These are phyloP conservation scores for Ctenopoma kingsleyae DNA, from an alignment of 2,797 vertebrate genomes.

Conservation along the genomic window DNA sequence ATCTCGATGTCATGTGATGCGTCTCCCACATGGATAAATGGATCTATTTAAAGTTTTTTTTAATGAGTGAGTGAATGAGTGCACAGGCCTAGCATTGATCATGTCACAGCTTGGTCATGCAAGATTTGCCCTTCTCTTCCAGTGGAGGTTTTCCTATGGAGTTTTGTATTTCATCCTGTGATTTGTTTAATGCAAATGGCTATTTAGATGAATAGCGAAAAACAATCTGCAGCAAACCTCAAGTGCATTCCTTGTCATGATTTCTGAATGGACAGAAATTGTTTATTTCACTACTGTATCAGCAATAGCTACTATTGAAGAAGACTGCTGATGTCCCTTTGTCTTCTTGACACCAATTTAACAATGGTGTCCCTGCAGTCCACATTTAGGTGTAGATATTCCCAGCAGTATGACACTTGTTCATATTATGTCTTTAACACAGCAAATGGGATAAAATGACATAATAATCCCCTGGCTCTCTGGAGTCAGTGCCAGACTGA, in stretches of 20 bases:
- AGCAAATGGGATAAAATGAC: slow-evolving; percentile 50
- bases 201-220: slow-evolving; percentile 1
- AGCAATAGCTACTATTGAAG: neutral
- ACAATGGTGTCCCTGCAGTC: neutral
- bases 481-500: slow-evolving; percentile 8
- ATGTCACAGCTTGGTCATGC: slow-evolving; percentile 11
- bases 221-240: neutral
- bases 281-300: neutral
- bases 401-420: slow-evolving; percentile 31
- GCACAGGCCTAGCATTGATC: neutral
- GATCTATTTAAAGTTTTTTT: slow-evolving; percentile 38
- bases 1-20: slow-evolving; percentile 40
- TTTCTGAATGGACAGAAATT: neutral
- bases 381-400: slow-evolving; percentile 21
- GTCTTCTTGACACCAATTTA: slow-evolving; percentile 1
- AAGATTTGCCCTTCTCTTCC: slow-evolving; percentile 25
- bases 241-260: neutral
- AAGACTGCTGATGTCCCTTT: neutral
- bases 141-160: neutral
- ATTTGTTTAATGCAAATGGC: slow-evolving; percentile 47
- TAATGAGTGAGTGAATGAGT: neutral
- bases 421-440: slow-evolving; percentile 38
- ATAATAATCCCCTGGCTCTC: slow-evolving; percentile 41
- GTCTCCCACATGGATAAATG: slow-evolving; percentile 1
- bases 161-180: neutral